Evolutionary conservation across 2,797 vertebrate species (phyloP).

Genomic region (Pseudomugil tenellus): DNA sequence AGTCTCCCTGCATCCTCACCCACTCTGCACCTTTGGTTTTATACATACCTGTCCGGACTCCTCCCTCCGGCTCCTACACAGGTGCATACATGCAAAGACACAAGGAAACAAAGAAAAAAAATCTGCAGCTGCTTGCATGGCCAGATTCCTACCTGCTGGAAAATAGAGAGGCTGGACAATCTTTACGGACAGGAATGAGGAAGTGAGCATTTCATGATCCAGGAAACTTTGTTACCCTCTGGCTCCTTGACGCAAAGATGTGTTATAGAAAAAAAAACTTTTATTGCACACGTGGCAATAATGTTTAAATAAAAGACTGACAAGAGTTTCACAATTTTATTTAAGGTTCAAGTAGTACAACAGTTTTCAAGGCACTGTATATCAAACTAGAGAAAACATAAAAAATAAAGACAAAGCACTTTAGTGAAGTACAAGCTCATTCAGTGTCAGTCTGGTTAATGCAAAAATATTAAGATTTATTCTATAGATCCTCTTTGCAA

Average conservation of each 20-base stretch:
- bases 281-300: not conserved
- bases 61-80: constrained; percentile 48
- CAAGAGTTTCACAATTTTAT: constrained; percentile 45
- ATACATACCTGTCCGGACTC: constrained; percentile 38
- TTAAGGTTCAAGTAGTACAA: constrained; percentile 72
- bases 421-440: constrained; percentile 26
- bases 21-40: not conserved
- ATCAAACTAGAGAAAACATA: constrained; percentile 31
- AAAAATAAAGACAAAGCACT: constrained; percentile 30
- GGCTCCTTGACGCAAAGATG: accelerated
- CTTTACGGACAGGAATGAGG: constrained; percentile 17
- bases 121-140: not conserved
- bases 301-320: not conserved
- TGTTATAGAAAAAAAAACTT: not conserved
- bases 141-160: constrained; percentile 42
- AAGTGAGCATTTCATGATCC: not conserved
- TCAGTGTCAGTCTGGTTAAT: constrained; percentile 33
- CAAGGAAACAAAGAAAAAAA: constrained; percentile 16
- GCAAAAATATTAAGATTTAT: constrained; percentile 11
- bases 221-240: not conserved
- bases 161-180: not conserved
- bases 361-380: constrained; percentile 72
- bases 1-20: constrained; percentile 14
- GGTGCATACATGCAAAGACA: not conserved
- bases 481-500: not conserved